phyloP scores from a whole-genome alignment of 2,888 invertebrate species.

The Lasioglossum calceatum region DNA sequence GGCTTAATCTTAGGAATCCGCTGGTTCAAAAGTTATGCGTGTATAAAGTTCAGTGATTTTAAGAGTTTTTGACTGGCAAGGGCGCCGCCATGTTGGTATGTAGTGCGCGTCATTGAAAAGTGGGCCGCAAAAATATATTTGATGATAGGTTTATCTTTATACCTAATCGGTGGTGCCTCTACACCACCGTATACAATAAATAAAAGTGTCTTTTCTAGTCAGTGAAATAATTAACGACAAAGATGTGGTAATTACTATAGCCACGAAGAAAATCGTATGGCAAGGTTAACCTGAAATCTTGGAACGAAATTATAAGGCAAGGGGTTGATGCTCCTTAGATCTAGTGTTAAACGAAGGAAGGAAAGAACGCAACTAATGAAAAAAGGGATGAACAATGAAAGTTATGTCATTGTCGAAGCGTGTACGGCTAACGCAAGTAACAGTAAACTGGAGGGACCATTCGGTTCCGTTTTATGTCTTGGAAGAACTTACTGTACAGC shows the following conservation, averaged over 20 bases:
- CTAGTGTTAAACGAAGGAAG: not conserved
- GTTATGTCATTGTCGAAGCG: not conserved
- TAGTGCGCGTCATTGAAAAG: no score
- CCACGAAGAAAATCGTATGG: not conserved
- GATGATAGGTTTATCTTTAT: no score
- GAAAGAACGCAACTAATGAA: not conserved
- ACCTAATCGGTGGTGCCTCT: no score
- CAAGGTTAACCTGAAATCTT: not conserved
- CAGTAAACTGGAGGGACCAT: not conserved
- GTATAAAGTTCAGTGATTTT: no score
- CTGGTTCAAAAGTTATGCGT: no score
- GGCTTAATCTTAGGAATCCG: no score
- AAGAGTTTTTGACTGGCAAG: no score
- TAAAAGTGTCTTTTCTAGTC: no score
- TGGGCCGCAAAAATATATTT: no score
- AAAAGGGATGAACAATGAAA: not conserved
- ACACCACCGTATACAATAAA: no score
- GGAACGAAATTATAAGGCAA: not conserved
- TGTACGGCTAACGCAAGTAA: not conserved
- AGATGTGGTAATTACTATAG: not conserved
- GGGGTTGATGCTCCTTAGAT: not conserved
- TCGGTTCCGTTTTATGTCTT: constrained; percentile 32
- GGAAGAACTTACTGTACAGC: constrained; percentile 87
- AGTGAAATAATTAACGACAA: no score
- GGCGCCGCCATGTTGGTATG: no score